Base-by-base conservation (phyloP, 2,113 vertebrate species). In the Thamnaconus septentrionalis region DNA sequence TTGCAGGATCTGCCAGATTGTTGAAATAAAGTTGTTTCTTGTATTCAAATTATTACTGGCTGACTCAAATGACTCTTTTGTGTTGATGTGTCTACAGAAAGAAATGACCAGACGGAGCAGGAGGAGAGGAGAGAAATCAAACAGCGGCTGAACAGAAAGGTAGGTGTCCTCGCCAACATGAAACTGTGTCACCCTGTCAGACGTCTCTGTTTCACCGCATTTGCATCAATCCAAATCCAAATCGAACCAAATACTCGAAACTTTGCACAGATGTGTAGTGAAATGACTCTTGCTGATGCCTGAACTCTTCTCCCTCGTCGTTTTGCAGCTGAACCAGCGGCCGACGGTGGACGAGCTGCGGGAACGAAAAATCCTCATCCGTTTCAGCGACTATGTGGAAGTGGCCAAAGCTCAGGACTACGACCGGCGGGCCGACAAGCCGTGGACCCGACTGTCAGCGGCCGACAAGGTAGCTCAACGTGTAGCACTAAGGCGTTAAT, bases 381-480 rank as follows among this genome's bases (percentile, higher is more conserved):
- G 96, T 59, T 99, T 99, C 90, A 99, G 96, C 5, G 97, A 99
- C 73, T 99, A 99, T 0, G 97, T 99, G 82, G 97, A 99, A 87
- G 97, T 99, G 91, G 97, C 97, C 47, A 98, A 96, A 93, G 97
- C 97, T 81, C 96, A 99, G 93, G 97, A 98, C 91, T 99, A 99
- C 0, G 97, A 99, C 93, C 88, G 97, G 63, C 84, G 97, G 59
- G 95, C 97, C 0, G 97, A 99, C 87, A 99, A 99, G 73, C 97
- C 97, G 3, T 99, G 96, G 97, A 99, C 97, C 5, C 85, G 97
- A 61, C 92, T 99, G 76, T 98, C 97, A 18, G 96, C 97, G 55
- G 92, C 97, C 68, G 97, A 99, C 69, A 99, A 99, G 95, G 97
- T 97, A 86, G 55, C 8, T 10, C 5, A 10, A 61, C 18, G 58